Conservation (phyloP, 2,113 vertebrate species). For the Pomatorhinus ruficollis region DNA sequence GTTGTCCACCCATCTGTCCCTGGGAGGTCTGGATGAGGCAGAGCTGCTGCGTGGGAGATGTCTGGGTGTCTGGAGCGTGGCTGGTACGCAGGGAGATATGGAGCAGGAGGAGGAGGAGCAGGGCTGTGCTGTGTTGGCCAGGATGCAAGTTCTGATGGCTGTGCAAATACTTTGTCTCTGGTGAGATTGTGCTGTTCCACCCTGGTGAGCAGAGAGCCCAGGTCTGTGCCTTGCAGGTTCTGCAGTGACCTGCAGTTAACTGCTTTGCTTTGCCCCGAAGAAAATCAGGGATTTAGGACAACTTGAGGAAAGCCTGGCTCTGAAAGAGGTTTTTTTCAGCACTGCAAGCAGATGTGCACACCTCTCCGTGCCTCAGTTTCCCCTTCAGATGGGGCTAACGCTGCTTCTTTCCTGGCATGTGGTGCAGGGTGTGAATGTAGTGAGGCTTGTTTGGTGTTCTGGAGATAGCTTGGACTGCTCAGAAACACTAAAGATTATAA, state of each 20-base stretch:
- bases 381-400: accelerated
- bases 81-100: background rate
- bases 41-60: background rate
- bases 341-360: accelerated
- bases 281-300: background rate
- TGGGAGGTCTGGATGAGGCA: background rate
- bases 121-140: background rate
- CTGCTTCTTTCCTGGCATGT: background rate
- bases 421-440: background rate
- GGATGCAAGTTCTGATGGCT: background rate
- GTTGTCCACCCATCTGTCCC: background rate
- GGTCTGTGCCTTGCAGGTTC: background rate
- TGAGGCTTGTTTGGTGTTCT: background rate
- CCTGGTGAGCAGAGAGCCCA: accelerated
- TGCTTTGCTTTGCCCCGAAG: background rate
- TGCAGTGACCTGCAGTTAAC: background rate
- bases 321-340: accelerated
- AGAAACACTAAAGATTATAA: slow-evolving; percentile 27
- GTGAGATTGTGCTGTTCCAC: background rate
- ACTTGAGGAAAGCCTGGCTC: accelerated
- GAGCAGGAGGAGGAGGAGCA: background rate
- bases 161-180: background rate
- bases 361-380: background rate
- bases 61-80: background rate
- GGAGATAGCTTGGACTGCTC: background rate